Conservation (phyloP, 2,113 vertebrate genomes). For the Serinus canaria region DNA sequence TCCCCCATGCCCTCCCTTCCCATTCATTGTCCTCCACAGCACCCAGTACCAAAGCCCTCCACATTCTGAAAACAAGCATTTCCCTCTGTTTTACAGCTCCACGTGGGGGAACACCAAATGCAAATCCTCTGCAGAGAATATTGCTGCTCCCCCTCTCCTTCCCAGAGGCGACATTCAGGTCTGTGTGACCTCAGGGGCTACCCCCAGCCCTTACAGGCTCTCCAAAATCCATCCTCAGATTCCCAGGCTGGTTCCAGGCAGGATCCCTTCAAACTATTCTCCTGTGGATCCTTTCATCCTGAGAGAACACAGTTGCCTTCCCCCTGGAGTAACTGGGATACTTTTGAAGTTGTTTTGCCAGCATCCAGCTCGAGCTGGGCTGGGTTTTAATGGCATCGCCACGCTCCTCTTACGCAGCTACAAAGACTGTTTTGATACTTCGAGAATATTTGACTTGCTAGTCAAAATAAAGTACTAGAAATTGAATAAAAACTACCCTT, state of each 20-base stretch:
- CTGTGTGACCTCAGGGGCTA: background rate
- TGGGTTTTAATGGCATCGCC: background rate
- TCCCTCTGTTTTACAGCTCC: accelerated
- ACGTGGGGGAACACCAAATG: accelerated
- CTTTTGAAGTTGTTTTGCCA: conserved; percentile 47
- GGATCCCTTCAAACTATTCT: background rate
- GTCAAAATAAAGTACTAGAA: conserved; percentile 11
- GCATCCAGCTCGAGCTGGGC: conserved; percentile 5
- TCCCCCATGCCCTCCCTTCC: accelerated
- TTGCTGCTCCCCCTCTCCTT: background rate
- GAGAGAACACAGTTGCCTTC: background rate
- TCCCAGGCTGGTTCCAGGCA: background rate
- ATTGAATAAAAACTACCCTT: background rate
- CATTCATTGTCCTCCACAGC: accelerated
- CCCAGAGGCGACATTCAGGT: accelerated
- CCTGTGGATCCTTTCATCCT: background rate
- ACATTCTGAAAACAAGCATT: accelerated
- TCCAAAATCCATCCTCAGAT: background rate
- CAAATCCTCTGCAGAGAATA: accelerated
- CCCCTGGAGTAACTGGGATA: background rate
- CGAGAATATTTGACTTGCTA: background rate
- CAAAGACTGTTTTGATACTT: conserved; percentile 48
- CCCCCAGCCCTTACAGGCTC: background rate
- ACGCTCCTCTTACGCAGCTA: background rate
- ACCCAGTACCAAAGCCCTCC: accelerated